Conservation (phyloP, 2,113 vertebrate species). For the Psittacus erithacus region DNA sequence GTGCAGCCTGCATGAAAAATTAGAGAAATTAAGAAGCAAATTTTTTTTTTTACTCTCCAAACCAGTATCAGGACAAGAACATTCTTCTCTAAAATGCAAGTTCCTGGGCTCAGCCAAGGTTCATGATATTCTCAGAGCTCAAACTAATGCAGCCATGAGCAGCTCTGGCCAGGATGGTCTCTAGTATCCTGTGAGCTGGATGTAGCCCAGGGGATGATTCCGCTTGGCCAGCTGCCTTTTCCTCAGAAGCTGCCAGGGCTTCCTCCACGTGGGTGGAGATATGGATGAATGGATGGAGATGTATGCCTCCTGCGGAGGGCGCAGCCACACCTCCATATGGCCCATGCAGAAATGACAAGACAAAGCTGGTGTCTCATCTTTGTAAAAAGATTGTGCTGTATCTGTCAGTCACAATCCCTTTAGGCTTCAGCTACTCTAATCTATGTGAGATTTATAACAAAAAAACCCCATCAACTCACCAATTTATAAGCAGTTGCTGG, state of each 20-base stretch:
- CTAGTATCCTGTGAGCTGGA: neutral
- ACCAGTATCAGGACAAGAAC: neutral
- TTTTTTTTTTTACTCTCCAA: neutral
- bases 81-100: neutral
- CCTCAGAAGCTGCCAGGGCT: neutral
- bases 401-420: neutral
- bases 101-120: neutral
- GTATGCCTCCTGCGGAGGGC: neutral
- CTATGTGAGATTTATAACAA: neutral
- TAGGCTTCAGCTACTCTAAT: neutral
- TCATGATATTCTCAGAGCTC: neutral
- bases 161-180: neutral
- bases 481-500: neutral
- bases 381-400: neutral
- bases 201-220: constrained; percentile 15
- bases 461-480: neutral
- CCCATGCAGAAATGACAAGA: neutral
- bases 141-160: neutral
- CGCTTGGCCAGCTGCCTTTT: constrained; percentile 33
- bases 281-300: neutral
- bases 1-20: neutral
- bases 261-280: neutral
- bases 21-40: neutral
- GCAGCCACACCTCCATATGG: constrained; percentile 43
- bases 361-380: neutral